These are phyloP conservation scores for Timandra comae DNA, from an alignment of 2,888 invertebrate genomes.

Conservation along the genomic window DNA sequence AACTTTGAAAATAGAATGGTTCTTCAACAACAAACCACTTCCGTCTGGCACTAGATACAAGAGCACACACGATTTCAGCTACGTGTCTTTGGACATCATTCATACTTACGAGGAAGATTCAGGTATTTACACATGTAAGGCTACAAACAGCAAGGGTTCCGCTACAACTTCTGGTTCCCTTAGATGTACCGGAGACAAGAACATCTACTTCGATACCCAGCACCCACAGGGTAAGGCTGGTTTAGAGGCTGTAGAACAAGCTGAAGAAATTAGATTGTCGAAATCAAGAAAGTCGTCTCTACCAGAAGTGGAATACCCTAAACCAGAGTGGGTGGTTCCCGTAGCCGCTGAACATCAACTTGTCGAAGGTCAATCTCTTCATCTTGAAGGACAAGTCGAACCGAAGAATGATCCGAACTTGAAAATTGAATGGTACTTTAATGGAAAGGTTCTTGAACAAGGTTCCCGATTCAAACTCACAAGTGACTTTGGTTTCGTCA, in stretches of 20 bases:
- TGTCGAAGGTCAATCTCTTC: slow-evolving; percentile 89
- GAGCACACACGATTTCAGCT: slow-evolving; percentile 96
- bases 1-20: slow-evolving; percentile 95
- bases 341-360: slow-evolving; percentile 87
- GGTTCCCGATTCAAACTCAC: slow-evolving; percentile 94
- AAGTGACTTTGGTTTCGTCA: slow-evolving; percentile 97
- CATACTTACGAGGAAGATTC: slow-evolving; percentile 94
- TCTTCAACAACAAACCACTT: slow-evolving; percentile 92
- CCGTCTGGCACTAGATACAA: slow-evolving; percentile 93
- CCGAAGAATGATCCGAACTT: slow-evolving; percentile 95
- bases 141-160: slow-evolving; percentile 90
- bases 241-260: slow-evolving; percentile 91
- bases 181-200: slow-evolving; percentile 87
- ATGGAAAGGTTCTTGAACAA: slow-evolving; percentile 90
- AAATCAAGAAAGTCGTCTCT: slow-evolving; percentile 81
- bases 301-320: slow-evolving; percentile 86
- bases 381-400: slow-evolving; percentile 95
- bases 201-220: slow-evolving; percentile 91
- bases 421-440: slow-evolving; percentile 96
- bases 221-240: slow-evolving; percentile 96
- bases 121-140: slow-evolving; percentile 93
- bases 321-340: slow-evolving; percentile 91
- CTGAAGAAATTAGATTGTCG: slow-evolving; percentile 88
- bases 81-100: slow-evolving; percentile 91
- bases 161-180: slow-evolving; percentile 94